Percentiles rank a stretch among this genome's conserved stretches.
phyloP scores from a whole-genome alignment of 2,888 invertebrate species.

The Xestoiulus laeticollis region DNA sequence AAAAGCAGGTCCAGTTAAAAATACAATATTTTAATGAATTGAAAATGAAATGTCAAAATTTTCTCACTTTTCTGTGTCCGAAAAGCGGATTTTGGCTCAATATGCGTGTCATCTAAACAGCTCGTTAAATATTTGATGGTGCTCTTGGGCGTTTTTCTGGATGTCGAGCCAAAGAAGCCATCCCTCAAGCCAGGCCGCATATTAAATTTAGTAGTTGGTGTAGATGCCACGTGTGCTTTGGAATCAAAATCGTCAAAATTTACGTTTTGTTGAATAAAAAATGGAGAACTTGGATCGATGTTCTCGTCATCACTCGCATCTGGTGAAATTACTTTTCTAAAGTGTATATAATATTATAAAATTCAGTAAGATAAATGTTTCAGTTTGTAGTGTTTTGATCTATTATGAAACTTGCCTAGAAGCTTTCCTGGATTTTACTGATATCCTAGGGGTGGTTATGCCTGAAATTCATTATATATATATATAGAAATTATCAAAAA shows the following conservation, averaged over 20 bases:
- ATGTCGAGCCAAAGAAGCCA: background rate
- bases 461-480: background rate
- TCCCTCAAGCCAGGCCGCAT: background rate
- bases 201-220: background rate
- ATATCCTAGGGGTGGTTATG: background rate
- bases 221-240: background rate
- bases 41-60: background rate
- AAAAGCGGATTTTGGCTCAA: background rate
- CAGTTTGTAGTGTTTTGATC: background rate
- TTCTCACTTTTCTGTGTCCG: background rate
- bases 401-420: background rate
- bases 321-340: background rate
- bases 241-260: background rate
- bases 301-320: background rate
- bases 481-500: too few relatives aligned
- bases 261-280: background rate
- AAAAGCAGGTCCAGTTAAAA: background rate
- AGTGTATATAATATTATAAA: background rate
- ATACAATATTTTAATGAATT: background rate
- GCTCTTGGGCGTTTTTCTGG: background rate
- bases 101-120: background rate
- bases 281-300: background rate
- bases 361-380: background rate
- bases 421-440: background rate
- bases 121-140: background rate